phyloP scores from a whole-genome alignment of 2,888 invertebrate genomes.

The Yponomeuta evonymella region DNA sequence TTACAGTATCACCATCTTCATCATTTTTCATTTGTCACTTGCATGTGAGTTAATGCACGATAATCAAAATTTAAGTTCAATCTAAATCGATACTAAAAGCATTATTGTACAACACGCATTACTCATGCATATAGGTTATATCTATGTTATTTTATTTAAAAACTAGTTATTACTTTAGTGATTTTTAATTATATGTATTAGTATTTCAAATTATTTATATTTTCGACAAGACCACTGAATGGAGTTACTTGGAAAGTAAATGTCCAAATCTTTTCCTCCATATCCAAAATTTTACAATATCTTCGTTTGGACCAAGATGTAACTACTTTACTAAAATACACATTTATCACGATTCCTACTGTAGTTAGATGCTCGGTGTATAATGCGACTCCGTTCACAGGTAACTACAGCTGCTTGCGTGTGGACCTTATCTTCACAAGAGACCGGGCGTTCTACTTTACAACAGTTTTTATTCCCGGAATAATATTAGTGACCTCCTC shows the following conservation, averaged over 20 bases:
- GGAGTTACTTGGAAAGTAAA: conserved; percentile 43
- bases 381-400: conserved; percentile 74
- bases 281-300: not conserved
- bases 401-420: conserved; percentile 92
- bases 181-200: not conserved
- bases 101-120: conserved; percentile 67
- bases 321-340: conserved; percentile 16
- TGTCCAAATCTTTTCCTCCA: conserved; percentile 3
- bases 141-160: not conserved
- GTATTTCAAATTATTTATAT: conserved; percentile 15
- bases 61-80: conserved; percentile 36
- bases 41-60: conserved; percentile 53
- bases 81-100: conserved; percentile 14
- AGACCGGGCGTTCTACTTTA: conserved; percentile 93
- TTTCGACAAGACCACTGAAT: conserved; percentile 67
- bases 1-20: conserved; percentile 39
- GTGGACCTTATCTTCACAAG: conserved; percentile 91
- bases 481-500: conserved; percentile 93
- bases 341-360: not conserved
- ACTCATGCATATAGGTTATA: conserved; percentile 68
- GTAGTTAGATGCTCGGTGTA: conserved; percentile 32
- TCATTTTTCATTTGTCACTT: conserved; percentile 38
- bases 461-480: conserved; percentile 92
- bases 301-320: conserved; percentile 30
- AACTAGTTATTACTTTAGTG: not conserved